Evolutionary conservation across 1,140 invertebrate genomes (phyloP).

Genomic region (Steinernema feltiae): DNA sequence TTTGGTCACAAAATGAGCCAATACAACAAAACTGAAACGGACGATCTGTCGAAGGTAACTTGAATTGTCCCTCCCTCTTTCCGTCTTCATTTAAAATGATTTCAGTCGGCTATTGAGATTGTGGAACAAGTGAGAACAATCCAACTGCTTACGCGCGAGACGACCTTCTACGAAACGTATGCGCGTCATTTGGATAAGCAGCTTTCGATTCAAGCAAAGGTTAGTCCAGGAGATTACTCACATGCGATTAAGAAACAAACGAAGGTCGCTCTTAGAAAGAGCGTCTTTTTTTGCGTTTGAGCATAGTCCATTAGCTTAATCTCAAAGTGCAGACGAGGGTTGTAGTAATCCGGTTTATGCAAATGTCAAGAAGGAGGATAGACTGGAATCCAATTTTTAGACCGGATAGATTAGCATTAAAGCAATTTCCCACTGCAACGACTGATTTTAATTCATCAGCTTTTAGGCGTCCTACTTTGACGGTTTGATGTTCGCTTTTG

Average conservation of each 20-base stretch:
- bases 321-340: too few species aligned
- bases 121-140: conserved; percentile 33
- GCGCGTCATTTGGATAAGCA: neutral
- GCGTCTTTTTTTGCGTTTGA: too few species aligned
- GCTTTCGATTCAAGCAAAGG: neutral
- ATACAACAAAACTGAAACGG: neutral
- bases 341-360: too few species aligned
- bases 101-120: conserved; percentile 29
- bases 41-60: neutral
- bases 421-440: too few species aligned
- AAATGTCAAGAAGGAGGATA: too few species aligned
- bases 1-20: neutral
- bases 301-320: too few species aligned
- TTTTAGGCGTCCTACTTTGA: neutral
- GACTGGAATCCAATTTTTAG: too few species aligned
- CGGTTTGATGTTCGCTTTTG: conserved; percentile 40
- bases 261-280: too few species aligned
- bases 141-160: conserved; percentile 26
- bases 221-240: neutral
- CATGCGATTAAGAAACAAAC: too few species aligned
- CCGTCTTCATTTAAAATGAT: conserved; percentile 11
- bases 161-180: conserved; percentile 23
- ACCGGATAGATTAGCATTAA: too few species aligned
- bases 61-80: neutral
- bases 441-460: too few species aligned